Evolutionary conservation across 2,113 vertebrate species (phyloP), one percentile per base, ranked within the genome.

Genomic region (Penelope pileata): DNA sequence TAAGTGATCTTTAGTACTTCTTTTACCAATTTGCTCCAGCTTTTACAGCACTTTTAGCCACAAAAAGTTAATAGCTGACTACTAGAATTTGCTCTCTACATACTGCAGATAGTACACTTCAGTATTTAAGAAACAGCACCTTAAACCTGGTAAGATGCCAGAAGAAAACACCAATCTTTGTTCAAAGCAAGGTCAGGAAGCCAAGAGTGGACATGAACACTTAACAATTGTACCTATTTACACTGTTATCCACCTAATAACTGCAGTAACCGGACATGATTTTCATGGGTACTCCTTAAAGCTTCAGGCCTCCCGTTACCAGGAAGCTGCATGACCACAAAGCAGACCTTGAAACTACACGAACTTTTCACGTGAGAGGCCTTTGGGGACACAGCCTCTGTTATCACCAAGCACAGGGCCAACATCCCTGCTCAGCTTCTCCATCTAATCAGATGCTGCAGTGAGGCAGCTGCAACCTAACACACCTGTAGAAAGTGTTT

Each of bases 381-480:
- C 14, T 8, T 18, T 43, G 19, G 22, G 42, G 24, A 58, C 27
- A 6, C 36, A 75, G 43, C 11, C 48, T 6, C 0, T 75, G 66
- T 56, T 15, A 43, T 30, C 38, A 21, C 23, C 32, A 30, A 67
- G 83, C 45, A 74, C 56, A 9, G 9, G 23, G 73, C 26, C 21
- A 45, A 34, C 48, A 23, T 12, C 45, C 19, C 18, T 12, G 14
- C 3, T 8, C 4, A 0, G 3, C 26, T 75, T 70, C 26, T 51
- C 23, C 7, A 4, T 6, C 51, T 24, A 15, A 38, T 70, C 1
- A 1, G 43, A 42, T 0, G 1, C 2, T n/a, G 30, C 60, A 63
- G 13, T 9, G 19, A 63, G 51, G 73, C 59, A 88, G 51, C 7
- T 86, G n/a, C 42, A 36, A 43, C 15, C 54, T 38, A 77, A 76